Evolutionary conservation across 2,888 invertebrate genomes (phyloP), one percentile per base, ranked within the genome.

Genomic region (Clostera curtula): DNA sequence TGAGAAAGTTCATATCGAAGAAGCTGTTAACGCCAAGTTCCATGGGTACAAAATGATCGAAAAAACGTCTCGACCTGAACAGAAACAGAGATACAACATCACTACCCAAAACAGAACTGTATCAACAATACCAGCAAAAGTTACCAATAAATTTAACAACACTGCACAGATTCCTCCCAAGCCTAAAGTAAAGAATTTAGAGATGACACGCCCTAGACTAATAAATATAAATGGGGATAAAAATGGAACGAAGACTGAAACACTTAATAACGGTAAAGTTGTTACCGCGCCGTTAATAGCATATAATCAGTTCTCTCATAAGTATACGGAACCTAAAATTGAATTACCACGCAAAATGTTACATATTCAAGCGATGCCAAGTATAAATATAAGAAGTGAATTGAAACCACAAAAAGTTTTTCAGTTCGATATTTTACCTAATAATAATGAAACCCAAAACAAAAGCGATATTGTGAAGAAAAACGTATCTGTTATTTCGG

Each of bases 1-100:
- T 38, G 74, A 82, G 52, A 77, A 75, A 56, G 61, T 79, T 34
- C 77, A 80, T 43, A 76, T 84, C 24, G 74, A 82, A 49, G 74
- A 84, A 65, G 49, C 83, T 13, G 85, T 84, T 4, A 74, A 74
- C 40, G 85, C 83, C n/a, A 84, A 82, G 61, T 77, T 85, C 44
- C 67, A 76, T 44, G 76, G 79, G 13, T 56, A 72, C 49, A 74
- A 75, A 65, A 60, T 79, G 24, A 38, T 69, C 38, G 63, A 72
- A 35, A 61, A 55, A 36, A 24, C 47, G 22, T 25, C 36, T 29
- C 34, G 35, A 26, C 43, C 49, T 31, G 40, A 41, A 25, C 18
- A 33, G 25, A 54, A 54, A 46, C 34, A 32, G 22, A 43, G 30
- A 19, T 45, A 42, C 21, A 27, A 43, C 4, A 10, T 33, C 9